A percentile compares a stretch with the other conserved stretches of the same genome.
Conservation (phyloP, 2,113 vertebrate genomes). For the Corythornis cristatus region DNA sequence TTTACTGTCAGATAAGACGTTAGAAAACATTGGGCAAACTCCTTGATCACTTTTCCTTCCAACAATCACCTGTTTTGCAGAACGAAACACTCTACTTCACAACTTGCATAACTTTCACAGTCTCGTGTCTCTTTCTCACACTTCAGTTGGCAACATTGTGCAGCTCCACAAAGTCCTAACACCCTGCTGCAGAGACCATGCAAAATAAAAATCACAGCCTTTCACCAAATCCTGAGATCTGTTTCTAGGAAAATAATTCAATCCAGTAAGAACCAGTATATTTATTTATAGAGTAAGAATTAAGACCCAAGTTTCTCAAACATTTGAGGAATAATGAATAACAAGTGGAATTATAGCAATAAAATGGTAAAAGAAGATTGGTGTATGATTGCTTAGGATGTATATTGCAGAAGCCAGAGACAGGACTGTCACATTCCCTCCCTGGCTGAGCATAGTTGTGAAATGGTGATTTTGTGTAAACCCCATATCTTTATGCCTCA, state of each 20-base stretch:
- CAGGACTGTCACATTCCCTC: background rate
- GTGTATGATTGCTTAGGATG: background rate
- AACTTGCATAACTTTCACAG: background rate
- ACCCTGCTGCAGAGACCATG: background rate
- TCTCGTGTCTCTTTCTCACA: accelerated
- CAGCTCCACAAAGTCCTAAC: background rate
- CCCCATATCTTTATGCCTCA: background rate
- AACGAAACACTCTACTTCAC: background rate
- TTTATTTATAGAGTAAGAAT: background rate
- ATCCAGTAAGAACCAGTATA: background rate
- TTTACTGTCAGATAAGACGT: background rate
- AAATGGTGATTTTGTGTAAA: background rate
- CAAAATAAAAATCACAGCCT: background rate
- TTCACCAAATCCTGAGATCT: background rate
- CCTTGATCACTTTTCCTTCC: background rate
- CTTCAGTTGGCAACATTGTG: no score
- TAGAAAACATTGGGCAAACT: background rate
- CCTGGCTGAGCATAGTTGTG: background rate
- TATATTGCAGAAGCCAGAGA: background rate
- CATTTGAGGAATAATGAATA: background rate
- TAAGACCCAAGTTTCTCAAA: background rate
- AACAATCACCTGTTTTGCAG: background rate
- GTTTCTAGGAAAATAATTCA: background rate
- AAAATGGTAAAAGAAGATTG: background rate
- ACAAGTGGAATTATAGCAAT: background rate